Conservation (phyloP, 1,140 invertebrate genomes). For the Oreohelix idahoensis region DNA sequence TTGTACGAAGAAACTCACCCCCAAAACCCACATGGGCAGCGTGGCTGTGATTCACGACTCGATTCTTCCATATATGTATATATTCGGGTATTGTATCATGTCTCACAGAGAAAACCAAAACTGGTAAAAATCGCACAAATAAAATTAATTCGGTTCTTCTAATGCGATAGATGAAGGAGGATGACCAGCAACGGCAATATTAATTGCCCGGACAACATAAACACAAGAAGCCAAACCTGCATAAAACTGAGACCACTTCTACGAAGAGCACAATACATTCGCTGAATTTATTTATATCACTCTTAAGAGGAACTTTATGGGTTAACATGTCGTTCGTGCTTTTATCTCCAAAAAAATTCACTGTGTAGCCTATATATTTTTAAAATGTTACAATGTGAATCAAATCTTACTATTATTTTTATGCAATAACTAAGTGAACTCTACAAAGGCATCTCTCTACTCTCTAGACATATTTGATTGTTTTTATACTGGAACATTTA, state of each 20-base stretch:
- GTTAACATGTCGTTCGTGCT: too few relatives aligned
- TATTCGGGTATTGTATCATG: constrained; percentile 31
- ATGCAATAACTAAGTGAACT: too few relatives aligned
- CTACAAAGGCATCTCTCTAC: too few relatives aligned
- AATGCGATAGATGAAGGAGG: constrained; percentile 45
- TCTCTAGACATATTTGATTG: too few relatives aligned
- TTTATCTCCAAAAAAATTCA: background rate
- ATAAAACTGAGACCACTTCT: background rate
- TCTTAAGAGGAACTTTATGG: too few relatives aligned
- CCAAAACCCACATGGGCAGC: constrained; percentile 71
- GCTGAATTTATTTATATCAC: background rate
- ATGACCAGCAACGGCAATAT: constrained; percentile 57
- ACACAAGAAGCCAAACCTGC: constrained; percentile 32
- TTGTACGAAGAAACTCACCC: constrained; percentile 57
- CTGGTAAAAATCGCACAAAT: constrained; percentile 15
- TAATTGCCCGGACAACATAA: constrained; percentile 35
- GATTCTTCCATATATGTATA: constrained; percentile 66
- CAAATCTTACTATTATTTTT: too few relatives aligned
- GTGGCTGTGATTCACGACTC: constrained; percentile 62
- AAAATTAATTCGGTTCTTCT: constrained; percentile 20
- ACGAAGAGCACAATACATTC: background rate
- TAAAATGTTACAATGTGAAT: background rate
- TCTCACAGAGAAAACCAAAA: constrained; percentile 48
- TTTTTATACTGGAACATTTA: background rate
- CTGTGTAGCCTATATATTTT: too few relatives aligned